phyloP scores from a whole-genome alignment of 2,797 vertebrate species.

The Sebastes hubbsi region DNA sequence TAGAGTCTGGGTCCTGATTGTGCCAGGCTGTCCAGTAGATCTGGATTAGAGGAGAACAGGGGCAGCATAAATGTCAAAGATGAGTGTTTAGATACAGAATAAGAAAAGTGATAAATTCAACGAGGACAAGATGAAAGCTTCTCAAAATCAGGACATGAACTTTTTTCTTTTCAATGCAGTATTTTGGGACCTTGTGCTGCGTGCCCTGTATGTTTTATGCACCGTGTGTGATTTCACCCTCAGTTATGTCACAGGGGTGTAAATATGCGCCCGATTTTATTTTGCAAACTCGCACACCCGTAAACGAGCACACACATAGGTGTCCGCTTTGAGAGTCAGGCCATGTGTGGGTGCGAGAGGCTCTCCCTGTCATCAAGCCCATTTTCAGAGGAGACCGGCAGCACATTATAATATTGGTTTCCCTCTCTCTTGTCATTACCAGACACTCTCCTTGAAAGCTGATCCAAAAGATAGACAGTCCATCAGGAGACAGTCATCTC shows the following conservation, averaged over 20 bases:
- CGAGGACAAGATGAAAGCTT: neutral
- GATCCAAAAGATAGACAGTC: conserved; percentile 89
- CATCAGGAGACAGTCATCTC: conserved; percentile 87
- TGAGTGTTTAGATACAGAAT: conserved; percentile 1
- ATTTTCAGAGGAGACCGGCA: conserved; percentile 73
- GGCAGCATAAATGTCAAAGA: conserved; percentile 8
- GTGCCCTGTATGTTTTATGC: conserved; percentile 37
- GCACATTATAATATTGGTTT: conserved; percentile 89
- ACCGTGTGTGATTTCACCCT: conserved; percentile 47
- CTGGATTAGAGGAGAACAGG: neutral
- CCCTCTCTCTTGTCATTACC: conserved; percentile 82
- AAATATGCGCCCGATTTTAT: conserved; percentile 66
- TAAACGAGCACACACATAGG: conserved; percentile 72
- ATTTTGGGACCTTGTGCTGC: conserved; percentile 10
- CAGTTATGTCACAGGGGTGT: conserved; percentile 66
- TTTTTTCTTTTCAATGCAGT: neutral
- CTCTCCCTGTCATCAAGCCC: conserved; percentile 79
- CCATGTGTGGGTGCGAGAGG: conserved; percentile 67
- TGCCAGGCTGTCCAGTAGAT: conserved; percentile 32
- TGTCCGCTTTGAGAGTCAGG: conserved; percentile 59
- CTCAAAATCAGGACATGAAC: neutral
- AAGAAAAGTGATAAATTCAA: conserved; percentile 5
- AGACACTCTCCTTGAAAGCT: conserved; percentile 87
- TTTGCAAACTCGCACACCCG: conserved; percentile 56
- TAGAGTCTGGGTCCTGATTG: conserved; percentile 36